These are phyloP conservation scores for Eumerus sabulonum DNA, from an alignment of 2,888 invertebrate species.

Conservation along the genomic window DNA sequence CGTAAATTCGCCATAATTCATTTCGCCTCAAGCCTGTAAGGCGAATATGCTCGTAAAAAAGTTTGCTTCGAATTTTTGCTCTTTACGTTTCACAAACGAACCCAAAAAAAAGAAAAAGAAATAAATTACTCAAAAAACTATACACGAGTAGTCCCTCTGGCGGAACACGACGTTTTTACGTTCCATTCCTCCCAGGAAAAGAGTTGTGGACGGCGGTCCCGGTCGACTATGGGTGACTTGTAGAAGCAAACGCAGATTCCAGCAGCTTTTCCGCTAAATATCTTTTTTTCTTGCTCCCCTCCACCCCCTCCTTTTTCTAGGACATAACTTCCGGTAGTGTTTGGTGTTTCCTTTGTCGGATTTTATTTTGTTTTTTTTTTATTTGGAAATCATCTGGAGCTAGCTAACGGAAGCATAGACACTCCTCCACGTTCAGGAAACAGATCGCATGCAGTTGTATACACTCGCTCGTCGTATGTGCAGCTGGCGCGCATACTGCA, in stretches of 20 bases:
- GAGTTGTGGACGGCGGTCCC: background rate
- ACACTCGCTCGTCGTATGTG: background rate
- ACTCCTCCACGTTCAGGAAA: slow-evolving; percentile 21
- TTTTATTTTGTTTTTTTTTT: background rate
- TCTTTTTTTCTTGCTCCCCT: background rate
- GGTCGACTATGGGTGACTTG: background rate
- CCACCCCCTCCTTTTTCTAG: slow-evolving; percentile 1
- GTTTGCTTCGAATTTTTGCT: slow-evolving; percentile 19
- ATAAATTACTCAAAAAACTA: slow-evolving; percentile 27
- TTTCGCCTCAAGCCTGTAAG: background rate
- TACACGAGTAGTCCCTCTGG: slow-evolving; percentile 6
- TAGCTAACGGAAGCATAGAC: slow-evolving; percentile 16
- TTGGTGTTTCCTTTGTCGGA: background rate
- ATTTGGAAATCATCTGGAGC: background rate
- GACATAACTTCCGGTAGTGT: slow-evolving; percentile 9
- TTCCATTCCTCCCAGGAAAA: slow-evolving; percentile 1
- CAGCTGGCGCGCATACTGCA: background rate
- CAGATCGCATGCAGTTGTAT: slow-evolving; percentile 13
- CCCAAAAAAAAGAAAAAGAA: slow-evolving; percentile 1
- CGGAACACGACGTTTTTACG: background rate
- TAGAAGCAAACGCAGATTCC: slow-evolving; percentile 10
- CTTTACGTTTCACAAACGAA: slow-evolving; percentile 16
- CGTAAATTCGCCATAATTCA: slow-evolving; percentile 18
- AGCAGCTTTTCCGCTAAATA: slow-evolving; percentile 37
- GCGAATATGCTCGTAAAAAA: slow-evolving; percentile 15